Base-by-base conservation (phyloP, 2,113 vertebrate species). In the Hiodon alosoides region DNA sequence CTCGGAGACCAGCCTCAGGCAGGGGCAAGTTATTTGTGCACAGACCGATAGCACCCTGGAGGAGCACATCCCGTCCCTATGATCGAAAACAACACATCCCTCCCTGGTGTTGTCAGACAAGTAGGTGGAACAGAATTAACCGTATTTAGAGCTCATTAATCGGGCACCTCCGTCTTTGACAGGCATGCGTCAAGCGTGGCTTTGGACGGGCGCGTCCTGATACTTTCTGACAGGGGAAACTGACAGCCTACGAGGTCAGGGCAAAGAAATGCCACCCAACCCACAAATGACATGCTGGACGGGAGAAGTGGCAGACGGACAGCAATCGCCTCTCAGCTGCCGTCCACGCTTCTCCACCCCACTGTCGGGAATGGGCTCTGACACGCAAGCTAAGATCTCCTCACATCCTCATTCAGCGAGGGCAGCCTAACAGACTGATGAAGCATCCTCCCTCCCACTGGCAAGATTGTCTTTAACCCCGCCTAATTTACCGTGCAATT, bases 181-280 rank as follows among this genome's bases (percentile, higher is more conserved):
- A 80, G 71, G 73, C 31, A 75, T 75, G 65, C 78, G 81, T 77
- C 77, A 55, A 71, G 69, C 74, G 66, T 59, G 67, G 54, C 69
- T 60, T 48, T 17, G 53, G 58, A 73, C 8, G 59, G 73, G 68
- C 59, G 5, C 69, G 52, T 67, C 46, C 48, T 72, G 48, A 70
- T 52, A 68, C 48, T 74, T 67, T 79, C 57, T 67, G 75, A 78
- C 79, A 77, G 76, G 51, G 55, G 57, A 14, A 31, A 31, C 31
- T 31, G 31, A 31, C 31, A 31, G 31, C 31, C 31, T 31, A 31
- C 31, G 31, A 31, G 31, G 31, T 31, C 31, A 31, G 31, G 31
- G 31, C 31, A 31, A 31, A 31, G 31, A 31, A 31, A 31, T 31
- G 31, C 31, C 31, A 31, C 31, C 31, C 31, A 31, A 31, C 31